Base-by-base conservation (phyloP, 2,113 vertebrate species). In the Nematolebias whitei region DNA sequence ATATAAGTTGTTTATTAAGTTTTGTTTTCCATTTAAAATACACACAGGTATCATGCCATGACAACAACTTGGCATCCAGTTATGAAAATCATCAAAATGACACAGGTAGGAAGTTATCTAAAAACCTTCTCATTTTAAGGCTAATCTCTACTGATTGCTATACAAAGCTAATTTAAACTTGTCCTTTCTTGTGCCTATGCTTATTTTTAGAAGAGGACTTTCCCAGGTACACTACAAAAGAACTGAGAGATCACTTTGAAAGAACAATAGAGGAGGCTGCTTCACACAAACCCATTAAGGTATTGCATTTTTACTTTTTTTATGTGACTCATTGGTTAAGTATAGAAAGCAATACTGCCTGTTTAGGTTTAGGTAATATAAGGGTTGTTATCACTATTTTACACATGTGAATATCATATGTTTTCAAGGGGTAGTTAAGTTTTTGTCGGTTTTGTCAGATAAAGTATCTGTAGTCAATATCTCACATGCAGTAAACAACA, bases 201-300 rank as follows among this genome's bases (percentile, higher is more conserved):
- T 74, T 22, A 87, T 56, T 81, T 87, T 71, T 86, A 68, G 94
- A 94, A 0, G 92, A 96, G 82, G 95, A 96, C n/a, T 38, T 93
- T 62, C 93, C 95, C 61, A 95, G 94, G 76, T 91, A 95, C 83
- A 95, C 96, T 11, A 92, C 95, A 22, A 94, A 95, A 84, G 90
- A 95, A 85, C 93, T 99, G 87, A 96, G 95, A 69, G 78, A 94
- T 76, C 95, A 91, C 23, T 97, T 96, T 93, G 98, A 99, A 87
- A 96, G 89, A 89, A 92, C 94, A 77, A 91, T 92, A 78, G 95
- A 95, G 66, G 95, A 93, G 81, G 83, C 87, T 40, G 75, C 85
- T 19, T 69, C 94, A 76, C 87, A 91, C 67, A 98, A 95, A 86
- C 90, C 92, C 82, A 84, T 94, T 45, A 98, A 96, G 94, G 98